These are phyloP conservation scores for Nyctalus aviator DNA, from an alignment of 2,797 vertebrate species.

Conservation along the genomic window DNA sequence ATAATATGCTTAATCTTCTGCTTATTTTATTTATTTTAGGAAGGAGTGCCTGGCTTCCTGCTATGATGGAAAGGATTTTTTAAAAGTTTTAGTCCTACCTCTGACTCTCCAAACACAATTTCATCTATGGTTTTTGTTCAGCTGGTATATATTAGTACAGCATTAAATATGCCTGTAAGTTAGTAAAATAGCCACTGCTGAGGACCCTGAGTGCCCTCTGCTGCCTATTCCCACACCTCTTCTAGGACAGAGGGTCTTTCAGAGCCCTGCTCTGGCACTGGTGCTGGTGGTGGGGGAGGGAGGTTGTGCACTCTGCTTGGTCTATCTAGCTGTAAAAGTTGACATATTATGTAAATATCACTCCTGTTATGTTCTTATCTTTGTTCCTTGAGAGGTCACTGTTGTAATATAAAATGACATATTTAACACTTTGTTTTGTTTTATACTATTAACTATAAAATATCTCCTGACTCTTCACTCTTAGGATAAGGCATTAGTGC, in stretches of 20 bases:
- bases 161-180: not conserved
- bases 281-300: not conserved
- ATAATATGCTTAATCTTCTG: not conserved
- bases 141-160: not conserved
- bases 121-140: not conserved
- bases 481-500: not conserved
- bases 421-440: not conserved
- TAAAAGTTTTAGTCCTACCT: not conserved
- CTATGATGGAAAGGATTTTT: not conserved
- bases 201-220: not conserved
- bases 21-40: slow-evolving; percentile 17
- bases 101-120: not conserved
- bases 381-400: not conserved
- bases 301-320: not conserved
- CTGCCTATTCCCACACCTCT: not conserved
- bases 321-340: not conserved
- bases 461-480: not conserved
- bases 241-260: rapidly evolving
- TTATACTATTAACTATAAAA: not conserved
- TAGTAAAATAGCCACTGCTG: not conserved
- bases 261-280: not conserved
- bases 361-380: not conserved
- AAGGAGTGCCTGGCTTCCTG: not conserved
- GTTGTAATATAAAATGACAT: not conserved
- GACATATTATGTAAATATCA: not conserved